Evolutionary conservation across 2,113 vertebrate genomes (phyloP).

Genomic region (Antechinus flavipes): DNA sequence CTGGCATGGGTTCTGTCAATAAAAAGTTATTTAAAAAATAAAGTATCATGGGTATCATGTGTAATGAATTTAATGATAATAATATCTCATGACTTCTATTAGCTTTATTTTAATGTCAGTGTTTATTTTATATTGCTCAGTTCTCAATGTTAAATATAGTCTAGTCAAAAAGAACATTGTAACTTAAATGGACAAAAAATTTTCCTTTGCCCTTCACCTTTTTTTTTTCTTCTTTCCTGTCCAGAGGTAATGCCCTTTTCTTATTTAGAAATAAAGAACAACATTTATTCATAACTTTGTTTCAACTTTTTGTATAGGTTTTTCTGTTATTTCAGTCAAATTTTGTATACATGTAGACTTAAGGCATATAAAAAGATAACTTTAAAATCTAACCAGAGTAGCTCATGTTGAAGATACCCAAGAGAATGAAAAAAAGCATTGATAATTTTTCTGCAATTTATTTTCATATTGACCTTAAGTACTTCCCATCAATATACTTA

Average conservation of each 20-base stretch:
- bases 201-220: not conserved
- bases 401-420: not conserved
- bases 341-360: not conserved
- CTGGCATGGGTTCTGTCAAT: too few relatives aligned
- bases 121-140: not conserved
- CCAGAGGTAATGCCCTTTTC: constrained; percentile 12
- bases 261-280: constrained; percentile 25
- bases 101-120: not conserved
- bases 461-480: constrained; percentile 19
- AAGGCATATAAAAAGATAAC: not conserved
- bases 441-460: constrained; percentile 25
- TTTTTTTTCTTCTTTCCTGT: not conserved
- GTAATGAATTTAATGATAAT: not conserved
- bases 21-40: too few relatives aligned
- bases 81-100: not conserved
- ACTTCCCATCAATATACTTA: not conserved
- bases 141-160: not conserved
- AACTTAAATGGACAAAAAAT: not conserved
- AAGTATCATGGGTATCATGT: not conserved
- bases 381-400: constrained; percentile 39
- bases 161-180: not conserved
- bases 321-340: constrained; percentile 24
- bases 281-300: not conserved
- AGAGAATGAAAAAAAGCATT: not conserved
- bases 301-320: not conserved